Conservation (phyloP, 2,113 vertebrate genomes). For the Plecotus auritus region DNA sequence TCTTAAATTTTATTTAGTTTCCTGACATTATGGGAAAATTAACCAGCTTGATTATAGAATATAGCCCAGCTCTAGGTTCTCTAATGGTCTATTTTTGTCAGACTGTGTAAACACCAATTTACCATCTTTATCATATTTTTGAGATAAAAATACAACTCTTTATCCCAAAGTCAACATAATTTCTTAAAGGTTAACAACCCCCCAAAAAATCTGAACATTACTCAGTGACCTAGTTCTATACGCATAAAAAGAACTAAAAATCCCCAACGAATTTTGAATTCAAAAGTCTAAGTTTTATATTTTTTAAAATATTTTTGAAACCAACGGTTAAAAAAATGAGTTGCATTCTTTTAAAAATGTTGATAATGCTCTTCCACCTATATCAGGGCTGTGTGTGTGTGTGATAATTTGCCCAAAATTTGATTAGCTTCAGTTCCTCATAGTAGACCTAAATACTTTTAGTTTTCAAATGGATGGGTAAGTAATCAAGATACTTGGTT, state of each 20-base stretch:
- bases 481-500: not conserved
- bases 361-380: not conserved
- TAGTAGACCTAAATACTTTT: not conserved
- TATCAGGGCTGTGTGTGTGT: not conserved
- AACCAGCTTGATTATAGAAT: not conserved
- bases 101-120: slow-evolving; percentile 17
- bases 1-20: not conserved
- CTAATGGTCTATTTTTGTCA: not conserved
- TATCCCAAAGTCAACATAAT: slow-evolving; percentile 47
- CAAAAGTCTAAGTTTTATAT: slow-evolving; percentile 25
- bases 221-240: slow-evolving; percentile 25
- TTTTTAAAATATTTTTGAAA: slow-evolving; percentile 45
- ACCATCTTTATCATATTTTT: slow-evolving; percentile 36
- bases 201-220: not conserved
- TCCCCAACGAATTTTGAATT: slow-evolving; percentile 22
- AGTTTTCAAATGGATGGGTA: not conserved
- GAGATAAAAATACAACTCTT: slow-evolving; percentile 37
- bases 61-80: not conserved
- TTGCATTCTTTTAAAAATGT: slow-evolving; percentile 5
- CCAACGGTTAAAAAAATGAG: not conserved
- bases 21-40: not conserved
- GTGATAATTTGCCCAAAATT: not conserved
- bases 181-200: slow-evolving; percentile 41
- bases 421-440: not conserved
- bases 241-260: not conserved